Base-by-base conservation (phyloP, 2,797 vertebrate genomes). In the Philypnodon macrostomus region DNA sequence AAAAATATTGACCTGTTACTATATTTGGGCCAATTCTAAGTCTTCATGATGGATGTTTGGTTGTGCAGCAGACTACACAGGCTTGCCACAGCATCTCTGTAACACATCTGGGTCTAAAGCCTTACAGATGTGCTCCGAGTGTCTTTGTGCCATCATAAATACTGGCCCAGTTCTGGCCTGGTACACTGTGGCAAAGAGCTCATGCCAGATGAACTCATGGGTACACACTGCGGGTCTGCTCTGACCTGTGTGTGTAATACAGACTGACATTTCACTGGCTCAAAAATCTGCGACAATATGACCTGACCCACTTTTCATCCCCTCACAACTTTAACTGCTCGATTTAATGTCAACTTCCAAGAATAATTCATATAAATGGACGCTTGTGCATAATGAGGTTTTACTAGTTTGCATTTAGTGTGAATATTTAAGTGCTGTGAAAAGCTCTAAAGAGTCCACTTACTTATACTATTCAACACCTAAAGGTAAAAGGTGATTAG, bases 401-500 rank as follows among this genome's bases (percentile, higher is more conserved):
- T 54, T 26, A 44, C 32, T 35, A 7, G 51, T 47, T 71, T 69
- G 55, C 41, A 49, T 66, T 67, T 75, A 63, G 63, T 51, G 42
- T 70, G 53, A 55, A 62, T 36, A 63, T 79, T 62, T 46, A 64
- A 70, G 65, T 51, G 57, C 40, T 45, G 63, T 63, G 68, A 55
- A 75, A 56, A 26, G 57, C 40, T 45, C 61, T 63, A 68, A 55
- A 75, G 58, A 26, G 19, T 70, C 40, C 48, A 64, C 56, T 75
- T 75, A 41, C 53, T 74, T 73, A 36, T 53, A 78, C 74, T 67
- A 81, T 84, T 83, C 68, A 67, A 76, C 63, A 55, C 64, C 65
- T 68, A 70, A 80, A 71, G 66, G 79, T 83, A 82, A 86, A 88
- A 87, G 83, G 84, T 80, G 80, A 89, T 89, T 87, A 85, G 83